These are phyloP conservation scores for Acrocyrtus sp. DNA, from an alignment of 2,888 invertebrate genomes.

Conservation along the genomic window DNA sequence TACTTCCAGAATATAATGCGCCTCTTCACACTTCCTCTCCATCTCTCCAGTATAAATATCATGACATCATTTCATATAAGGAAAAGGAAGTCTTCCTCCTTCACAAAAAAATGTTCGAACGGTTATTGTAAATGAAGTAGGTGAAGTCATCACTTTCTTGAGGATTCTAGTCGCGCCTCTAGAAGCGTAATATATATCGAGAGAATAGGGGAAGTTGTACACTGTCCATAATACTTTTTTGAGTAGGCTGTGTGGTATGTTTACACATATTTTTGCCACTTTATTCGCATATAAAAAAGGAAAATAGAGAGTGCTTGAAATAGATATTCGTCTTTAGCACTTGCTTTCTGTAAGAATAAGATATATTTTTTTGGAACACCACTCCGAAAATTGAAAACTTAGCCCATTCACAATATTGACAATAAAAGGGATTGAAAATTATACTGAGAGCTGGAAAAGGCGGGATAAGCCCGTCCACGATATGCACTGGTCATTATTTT, in stretches of 20 bases:
- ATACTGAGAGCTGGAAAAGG: neutral
- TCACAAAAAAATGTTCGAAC: neutral
- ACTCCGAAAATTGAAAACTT: neutral
- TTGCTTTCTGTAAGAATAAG: neutral
- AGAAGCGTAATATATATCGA: too few relatives aligned
- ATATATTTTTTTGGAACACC: slow-evolving; percentile 15
- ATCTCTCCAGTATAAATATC: neutral
- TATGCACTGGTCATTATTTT: too few relatives aligned
- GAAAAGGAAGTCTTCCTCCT: neutral
- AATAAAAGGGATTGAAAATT: neutral
- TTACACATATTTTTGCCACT: neutral
- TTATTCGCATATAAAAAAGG: neutral
- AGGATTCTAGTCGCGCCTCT: too few relatives aligned
- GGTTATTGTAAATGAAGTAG: too few relatives aligned
- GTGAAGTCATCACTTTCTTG: too few relatives aligned
- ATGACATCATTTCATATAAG: neutral
- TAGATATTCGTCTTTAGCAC: neutral
- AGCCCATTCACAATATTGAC: slow-evolving; percentile 9
- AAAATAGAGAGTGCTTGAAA: slow-evolving; percentile 3
- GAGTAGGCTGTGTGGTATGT: neutral
- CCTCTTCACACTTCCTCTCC: neutral
- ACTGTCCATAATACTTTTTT: too few relatives aligned
- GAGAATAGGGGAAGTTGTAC: too few relatives aligned
- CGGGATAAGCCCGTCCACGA: too few relatives aligned
- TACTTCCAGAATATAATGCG: neutral